Conservation (phyloP, 2,113 vertebrate genomes). For the Ageneiosus marmoratus region DNA sequence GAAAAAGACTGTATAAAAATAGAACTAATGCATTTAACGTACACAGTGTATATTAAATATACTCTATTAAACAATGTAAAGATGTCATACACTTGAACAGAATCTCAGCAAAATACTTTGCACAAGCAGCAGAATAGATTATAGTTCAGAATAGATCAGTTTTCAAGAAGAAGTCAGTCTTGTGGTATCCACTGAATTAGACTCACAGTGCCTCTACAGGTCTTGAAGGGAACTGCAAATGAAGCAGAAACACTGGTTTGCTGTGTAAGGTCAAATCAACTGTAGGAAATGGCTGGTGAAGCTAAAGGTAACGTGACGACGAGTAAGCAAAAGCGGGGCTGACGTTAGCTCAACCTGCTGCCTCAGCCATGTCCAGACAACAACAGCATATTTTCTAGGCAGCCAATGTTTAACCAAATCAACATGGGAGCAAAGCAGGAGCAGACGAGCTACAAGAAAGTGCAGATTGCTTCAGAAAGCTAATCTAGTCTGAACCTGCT, state of each 20-base stretch:
- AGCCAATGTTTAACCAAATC: conserved; percentile 49
- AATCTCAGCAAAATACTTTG: neutral
- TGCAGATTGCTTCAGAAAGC: conserved; percentile 19
- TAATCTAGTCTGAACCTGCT: conserved; percentile 21
- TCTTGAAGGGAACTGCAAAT: neutral
- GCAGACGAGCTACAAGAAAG: conserved; percentile 28
- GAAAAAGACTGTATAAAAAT: neutral
- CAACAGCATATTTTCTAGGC: conserved; percentile 32
- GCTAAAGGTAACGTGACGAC: conserved; percentile 42
- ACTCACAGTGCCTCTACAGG: conserved; percentile 34
- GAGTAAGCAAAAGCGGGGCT: conserved; percentile 25
- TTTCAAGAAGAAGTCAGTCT: neutral
- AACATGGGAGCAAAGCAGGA: conserved; percentile 24
- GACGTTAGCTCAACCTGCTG: conserved; percentile 38
- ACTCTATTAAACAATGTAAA: neutral
- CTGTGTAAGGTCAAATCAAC: conserved; percentile 27
- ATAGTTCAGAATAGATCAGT: neutral
- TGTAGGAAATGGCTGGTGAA: conserved; percentile 28
- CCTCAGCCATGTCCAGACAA: conserved; percentile 34
- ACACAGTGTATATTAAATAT: neutral
- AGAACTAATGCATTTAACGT: neutral
- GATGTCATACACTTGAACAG: neutral
- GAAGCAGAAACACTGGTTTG: conserved; percentile 3
- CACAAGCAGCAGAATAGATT: neutral
- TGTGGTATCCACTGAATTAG: neutral